Base-by-base conservation (phyloP, 2,888 invertebrate genomes). In the Xestia rhomboidea region DNA sequence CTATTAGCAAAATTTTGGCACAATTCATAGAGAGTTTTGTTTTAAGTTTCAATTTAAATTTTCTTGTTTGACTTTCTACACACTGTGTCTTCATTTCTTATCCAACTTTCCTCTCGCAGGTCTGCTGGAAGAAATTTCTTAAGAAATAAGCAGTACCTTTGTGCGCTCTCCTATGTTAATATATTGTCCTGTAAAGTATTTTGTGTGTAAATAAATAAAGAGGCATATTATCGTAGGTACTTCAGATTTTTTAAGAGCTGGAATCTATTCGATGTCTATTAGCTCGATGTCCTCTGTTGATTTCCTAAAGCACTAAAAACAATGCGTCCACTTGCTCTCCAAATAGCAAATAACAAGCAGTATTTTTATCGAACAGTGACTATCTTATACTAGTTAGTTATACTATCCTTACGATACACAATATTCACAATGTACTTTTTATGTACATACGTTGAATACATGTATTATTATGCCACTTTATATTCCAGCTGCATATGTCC, bases 401-500 rank as follows among this genome's bases (percentile, higher is more conserved):
- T 13, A 57, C 15, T 27, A n/a, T 18, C 13, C 5, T 30, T 38
- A 38, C 41, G 1, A 15, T 44, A 24, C 11, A 24, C 30, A 69
- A n/a, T n/a, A 24, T n/a, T 46, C 27, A 68, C 71, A 51, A 49
- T n/a, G 15, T 76, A 34, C 2, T 27, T 38, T 15, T 15, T 18
- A n/a, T 30, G n/a, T 8, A 30, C 11, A 18, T 54, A 30, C 11
- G 21, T 54, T 21, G 21, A 46, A 5, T 66, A 54, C 38, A 64
- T 44, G 49, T 63, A 68, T 71, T 44, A 34, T 30, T 27, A 18
- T 69, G 57, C 68, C 34, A 79, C 38, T 83, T 79, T 34, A 10
- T 80, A 83, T 83, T 79, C 80, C n/a, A 70, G 24, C 68, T 83
- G 83, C 83, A 76, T 70, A 41, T 64, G 60, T 54, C 18, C 63